Percentiles rank a stretch among this genome's conserved stretches.
These are phyloP conservation scores for Sphaeridia pumilis DNA, from an alignment of 2,888 invertebrate genomes.

Conservation along the genomic window DNA sequence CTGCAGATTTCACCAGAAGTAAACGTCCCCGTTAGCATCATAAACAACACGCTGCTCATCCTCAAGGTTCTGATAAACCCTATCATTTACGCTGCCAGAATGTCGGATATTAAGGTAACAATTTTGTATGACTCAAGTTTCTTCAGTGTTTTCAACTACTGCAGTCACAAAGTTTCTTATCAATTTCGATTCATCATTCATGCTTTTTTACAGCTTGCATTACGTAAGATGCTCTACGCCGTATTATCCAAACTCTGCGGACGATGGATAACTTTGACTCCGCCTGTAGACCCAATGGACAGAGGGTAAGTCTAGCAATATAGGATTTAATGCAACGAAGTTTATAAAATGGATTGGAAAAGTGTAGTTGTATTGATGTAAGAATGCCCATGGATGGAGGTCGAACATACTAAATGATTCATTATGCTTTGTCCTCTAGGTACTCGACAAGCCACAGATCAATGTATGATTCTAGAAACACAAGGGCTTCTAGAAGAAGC, in stretches of 20 bases:
- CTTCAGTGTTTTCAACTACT: not conserved
- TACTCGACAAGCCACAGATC: conserved; percentile 14
- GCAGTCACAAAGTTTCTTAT: not conserved
- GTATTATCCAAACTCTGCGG: conserved; percentile 22
- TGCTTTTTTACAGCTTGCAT: conserved; percentile 21
- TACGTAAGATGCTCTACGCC: conserved; percentile 34
- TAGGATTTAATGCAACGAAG: too few relatives aligned
- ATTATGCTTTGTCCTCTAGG: too few relatives aligned
- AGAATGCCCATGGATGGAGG: too few relatives aligned
- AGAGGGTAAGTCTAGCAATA: conserved; percentile 22
- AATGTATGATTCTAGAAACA: conserved; percentile 26
- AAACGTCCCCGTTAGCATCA: conserved; percentile 36
- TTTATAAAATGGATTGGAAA: too few relatives aligned
- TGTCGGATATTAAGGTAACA: conserved; percentile 51
- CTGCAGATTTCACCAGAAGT: conserved; percentile 35
- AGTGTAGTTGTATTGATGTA: not conserved
- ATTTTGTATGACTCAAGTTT: not conserved
- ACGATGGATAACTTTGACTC: conserved; percentile 19
- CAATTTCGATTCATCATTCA: not conserved
- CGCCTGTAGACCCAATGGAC: conserved; percentile 16
- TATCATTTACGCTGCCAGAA: conserved; percentile 54
- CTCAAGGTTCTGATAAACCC: conserved; percentile 53
- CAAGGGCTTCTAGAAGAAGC: conserved; percentile 33
- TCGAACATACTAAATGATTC: too few relatives aligned
- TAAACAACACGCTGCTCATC: conserved; percentile 48